Base-by-base conservation (phyloP, 2,888 invertebrate species). In the Auanema sp. region DNA sequence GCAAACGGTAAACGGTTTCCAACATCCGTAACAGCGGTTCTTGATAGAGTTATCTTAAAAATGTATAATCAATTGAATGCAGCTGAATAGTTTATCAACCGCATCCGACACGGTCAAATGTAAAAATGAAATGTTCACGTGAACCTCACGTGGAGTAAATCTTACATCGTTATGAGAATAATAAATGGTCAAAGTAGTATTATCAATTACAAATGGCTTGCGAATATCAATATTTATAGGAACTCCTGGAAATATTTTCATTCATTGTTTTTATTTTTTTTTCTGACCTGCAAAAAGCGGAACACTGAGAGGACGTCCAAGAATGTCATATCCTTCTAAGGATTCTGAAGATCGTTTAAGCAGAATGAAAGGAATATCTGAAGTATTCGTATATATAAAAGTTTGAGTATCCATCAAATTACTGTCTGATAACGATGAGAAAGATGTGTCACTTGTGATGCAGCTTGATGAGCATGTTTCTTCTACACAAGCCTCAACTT, bases 381-480 rank as follows among this genome's bases (percentile, higher is more conserved):
- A 51, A 67, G 63, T 25, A 4, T 43, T 53, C n/a, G 33, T 33
- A 59, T 66, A 62, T 8, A 52, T 52, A 33, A 33, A 5, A n/a
- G n/a, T 3, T 33, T 33, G 8, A 3, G 8, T 33, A 33, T 33
- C 3, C 33, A 8, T 8, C 8, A 33, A 33, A 33, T 33, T 5
- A 33, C 52, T 52, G 23, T 25, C 52, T 5, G 52, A n/a, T 47
- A 47, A 21, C 12, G 23, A 23, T 21, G 23, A 18, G 25, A 66
- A 52, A 5, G 71, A 66, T 14, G 63, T 71, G 18, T 67, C 67
- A 1, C 44, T 60, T 1, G 70, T 71, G 3, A 56, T 23, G 3
- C 53, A 49, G 6, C 60, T 60, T 2, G 59, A 53, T 2, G 73
- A 73, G 24, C 70, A 71, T 12, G 69, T 66, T 12, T 71, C 73